Percentiles rank a stretch among this genome's conserved stretches.
These are phyloP conservation scores for Spodoptera picta DNA, from an alignment of 2,888 invertebrate genomes.

Conservation along the genomic window DNA sequence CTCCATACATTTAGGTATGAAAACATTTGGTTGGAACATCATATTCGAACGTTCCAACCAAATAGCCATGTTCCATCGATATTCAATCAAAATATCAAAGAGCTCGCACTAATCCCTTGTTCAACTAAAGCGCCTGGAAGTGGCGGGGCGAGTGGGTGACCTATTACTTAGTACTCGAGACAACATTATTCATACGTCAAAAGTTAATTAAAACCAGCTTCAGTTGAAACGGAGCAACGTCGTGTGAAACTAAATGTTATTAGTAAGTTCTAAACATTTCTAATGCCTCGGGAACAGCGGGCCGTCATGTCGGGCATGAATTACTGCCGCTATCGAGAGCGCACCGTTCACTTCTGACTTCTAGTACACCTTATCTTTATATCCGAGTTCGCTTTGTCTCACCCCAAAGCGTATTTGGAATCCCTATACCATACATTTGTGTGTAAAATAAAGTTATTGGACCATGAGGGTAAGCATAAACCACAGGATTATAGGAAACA, in stretches of 20 bases:
- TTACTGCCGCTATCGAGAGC: conserved; percentile 42
- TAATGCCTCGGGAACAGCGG: conserved; percentile 48
- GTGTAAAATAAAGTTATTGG: too few species aligned
- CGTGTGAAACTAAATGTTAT: conserved; percentile 46
- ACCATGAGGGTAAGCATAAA: too few species aligned
- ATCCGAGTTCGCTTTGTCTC: conserved; percentile 8
- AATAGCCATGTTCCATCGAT: too few species aligned
- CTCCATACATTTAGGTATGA: too few species aligned
- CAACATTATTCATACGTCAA: conserved; percentile 34
- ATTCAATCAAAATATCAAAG: neutral
- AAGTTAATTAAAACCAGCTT: conserved; percentile 48
- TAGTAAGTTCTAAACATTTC: conserved; percentile 50
- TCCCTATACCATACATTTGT: too few species aligned
- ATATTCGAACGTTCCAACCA: too few species aligned
- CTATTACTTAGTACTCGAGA: conserved; percentile 17
- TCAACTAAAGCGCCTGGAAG: conserved; percentile 10
- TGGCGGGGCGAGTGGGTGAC: conserved; percentile 10
- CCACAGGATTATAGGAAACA: too few species aligned
- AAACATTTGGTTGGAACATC: too few species aligned
- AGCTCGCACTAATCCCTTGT: neutral
- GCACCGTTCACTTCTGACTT: conserved; percentile 30
- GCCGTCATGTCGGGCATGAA: conserved; percentile 45
- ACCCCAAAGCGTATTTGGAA: neutral
- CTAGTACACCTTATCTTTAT: conserved; percentile 29
- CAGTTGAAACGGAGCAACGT: conserved; percentile 42